Evolutionary conservation across 2,888 invertebrate genomes (phyloP).

Genomic region (Drosophila merina): DNA sequence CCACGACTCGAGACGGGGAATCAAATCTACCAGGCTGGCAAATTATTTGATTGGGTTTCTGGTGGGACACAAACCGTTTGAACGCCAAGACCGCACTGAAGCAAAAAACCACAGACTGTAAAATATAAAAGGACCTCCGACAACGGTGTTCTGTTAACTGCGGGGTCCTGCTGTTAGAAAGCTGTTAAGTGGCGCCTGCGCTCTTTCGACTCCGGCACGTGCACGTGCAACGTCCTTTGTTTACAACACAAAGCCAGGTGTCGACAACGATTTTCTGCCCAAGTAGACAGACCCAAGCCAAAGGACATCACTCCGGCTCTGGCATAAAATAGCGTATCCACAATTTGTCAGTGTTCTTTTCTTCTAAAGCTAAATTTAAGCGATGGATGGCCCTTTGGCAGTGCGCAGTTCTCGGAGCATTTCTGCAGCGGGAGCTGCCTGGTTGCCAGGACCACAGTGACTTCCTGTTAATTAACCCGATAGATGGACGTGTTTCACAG

Average conservation of each 20-base stretch:
- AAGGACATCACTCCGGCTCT: not conserved
- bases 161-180: constrained; percentile 29
- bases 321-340: constrained; percentile 17
- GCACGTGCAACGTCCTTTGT: constrained; percentile 33
- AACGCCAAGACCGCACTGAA: constrained; percentile 48
- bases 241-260: constrained; percentile 33
- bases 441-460: not conserved
- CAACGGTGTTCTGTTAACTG: constrained; percentile 13
- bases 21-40: not conserved
- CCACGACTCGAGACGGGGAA: constrained; percentile 30
- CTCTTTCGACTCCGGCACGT: constrained; percentile 38
- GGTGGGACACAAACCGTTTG: constrained; percentile 15
- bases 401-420: not conserved
- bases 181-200: constrained; percentile 56
- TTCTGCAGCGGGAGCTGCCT: not conserved
- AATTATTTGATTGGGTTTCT: not conserved
- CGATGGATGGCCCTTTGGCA: constrained; percentile 11
- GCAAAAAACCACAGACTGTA: not conserved
- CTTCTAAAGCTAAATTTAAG: not conserved
- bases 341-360: constrained; percentile 1
- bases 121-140: constrained; percentile 33
- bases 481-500: not conserved
- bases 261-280: not conserved
- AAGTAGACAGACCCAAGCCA: not conserved
- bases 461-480: constrained; percentile 20